Evolutionary conservation across 2,888 invertebrate genomes (phyloP).

Genomic region (Griposia aprilina): DNA sequence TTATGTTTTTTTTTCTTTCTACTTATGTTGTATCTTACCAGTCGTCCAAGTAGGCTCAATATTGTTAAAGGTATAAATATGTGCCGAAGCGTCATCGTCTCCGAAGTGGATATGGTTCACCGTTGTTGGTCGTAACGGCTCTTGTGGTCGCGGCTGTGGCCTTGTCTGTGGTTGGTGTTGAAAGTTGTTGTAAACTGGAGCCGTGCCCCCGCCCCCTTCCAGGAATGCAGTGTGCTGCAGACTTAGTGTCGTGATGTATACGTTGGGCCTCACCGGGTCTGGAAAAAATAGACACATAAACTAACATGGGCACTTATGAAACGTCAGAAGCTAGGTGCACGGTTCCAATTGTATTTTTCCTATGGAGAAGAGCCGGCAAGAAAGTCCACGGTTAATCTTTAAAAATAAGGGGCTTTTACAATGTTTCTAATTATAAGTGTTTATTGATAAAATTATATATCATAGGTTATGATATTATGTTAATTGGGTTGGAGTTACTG

Average conservation of each 20-base stretch:
- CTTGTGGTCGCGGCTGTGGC: constrained; percentile 39
- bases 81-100: constrained; percentile 66
- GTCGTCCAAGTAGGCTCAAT: constrained; percentile 66
- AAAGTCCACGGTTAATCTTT: no score
- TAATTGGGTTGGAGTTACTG: neutral
- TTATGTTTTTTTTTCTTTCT: neutral
- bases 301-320: no score
- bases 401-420: no score
- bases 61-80: constrained; percentile 69
- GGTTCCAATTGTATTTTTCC: no score
- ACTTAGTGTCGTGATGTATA: constrained; percentile 86
- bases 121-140: constrained; percentile 30
- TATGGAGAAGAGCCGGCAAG: no score
- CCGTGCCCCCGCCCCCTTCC: constrained; percentile 55
- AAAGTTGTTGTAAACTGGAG: constrained; percentile 48
- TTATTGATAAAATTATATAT: neutral
- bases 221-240: constrained; percentile 88
- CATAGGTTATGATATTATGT: neutral
- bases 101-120: constrained; percentile 62
- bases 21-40: constrained; percentile 49
- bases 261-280: constrained; percentile 77
- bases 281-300: constrained; percentile 64
- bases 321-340: no score
- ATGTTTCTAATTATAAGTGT: no score
- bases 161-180: constrained; percentile 41